phyloP scores from a whole-genome alignment of 1,140 invertebrate species.

The Brachionus rotundiformis region DNA sequence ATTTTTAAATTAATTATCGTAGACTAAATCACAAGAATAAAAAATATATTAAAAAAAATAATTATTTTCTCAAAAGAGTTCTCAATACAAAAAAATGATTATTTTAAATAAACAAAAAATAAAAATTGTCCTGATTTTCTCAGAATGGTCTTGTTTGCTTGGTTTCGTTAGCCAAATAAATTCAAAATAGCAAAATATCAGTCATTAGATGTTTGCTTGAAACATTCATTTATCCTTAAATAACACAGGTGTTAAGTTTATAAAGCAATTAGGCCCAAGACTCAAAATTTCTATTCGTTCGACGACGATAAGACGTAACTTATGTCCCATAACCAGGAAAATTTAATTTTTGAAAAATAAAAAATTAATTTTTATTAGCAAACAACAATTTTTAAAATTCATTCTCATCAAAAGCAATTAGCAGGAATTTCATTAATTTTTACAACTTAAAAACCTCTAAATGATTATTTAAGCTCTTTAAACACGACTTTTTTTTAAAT shows the following conservation, averaged over 20 bases:
- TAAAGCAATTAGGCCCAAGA: neutral
- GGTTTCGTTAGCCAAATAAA: neutral
- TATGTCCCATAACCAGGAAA: neutral
- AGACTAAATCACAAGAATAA: constrained; percentile 22
- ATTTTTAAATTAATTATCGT: constrained; percentile 10
- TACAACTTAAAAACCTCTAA: too few relatives aligned
- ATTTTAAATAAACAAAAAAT: constrained; percentile 27
- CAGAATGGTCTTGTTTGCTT: constrained; percentile 2
- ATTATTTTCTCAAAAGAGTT: constrained; percentile 51
- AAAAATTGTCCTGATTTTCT: constrained; percentile 37
- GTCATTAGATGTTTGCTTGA: neutral
- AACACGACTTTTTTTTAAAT: too few relatives aligned
- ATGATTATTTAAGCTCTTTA: too few relatives aligned
- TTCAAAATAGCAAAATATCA: neutral
- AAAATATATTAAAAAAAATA: constrained; percentile 44
- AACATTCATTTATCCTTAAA: constrained; percentile 3
- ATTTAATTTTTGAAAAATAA: neutral
- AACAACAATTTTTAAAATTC: neutral
- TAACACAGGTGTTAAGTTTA: neutral
- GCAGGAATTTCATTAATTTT: too few relatives aligned
- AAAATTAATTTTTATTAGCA: neutral
- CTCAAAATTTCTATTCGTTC: neutral
- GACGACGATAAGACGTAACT: neutral
- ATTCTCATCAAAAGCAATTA: neutral
- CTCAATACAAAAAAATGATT: neutral